These are phyloP conservation scores for Myopa testacea DNA, from an alignment of 2,888 invertebrate genomes.

Conservation along the genomic window DNA sequence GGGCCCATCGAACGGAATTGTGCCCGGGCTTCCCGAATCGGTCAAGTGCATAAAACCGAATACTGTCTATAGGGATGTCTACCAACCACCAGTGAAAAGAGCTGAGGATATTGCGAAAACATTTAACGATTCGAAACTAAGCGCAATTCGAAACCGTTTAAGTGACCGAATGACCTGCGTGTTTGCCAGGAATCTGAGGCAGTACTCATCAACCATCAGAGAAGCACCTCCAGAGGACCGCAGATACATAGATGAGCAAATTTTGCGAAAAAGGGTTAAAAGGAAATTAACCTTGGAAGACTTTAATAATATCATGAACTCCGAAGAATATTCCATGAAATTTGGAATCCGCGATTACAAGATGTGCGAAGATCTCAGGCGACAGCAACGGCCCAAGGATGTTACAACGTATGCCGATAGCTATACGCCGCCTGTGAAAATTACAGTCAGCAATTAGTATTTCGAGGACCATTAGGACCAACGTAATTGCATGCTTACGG, in stretches of 20 bases:
- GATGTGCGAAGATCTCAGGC: neutral
- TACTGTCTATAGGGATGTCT: slow-evolving; percentile 7
- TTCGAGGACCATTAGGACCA: too few relatives aligned
- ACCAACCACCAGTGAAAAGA: neutral
- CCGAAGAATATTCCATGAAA: neutral
- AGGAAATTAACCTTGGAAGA: neutral
- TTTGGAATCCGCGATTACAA: slow-evolving; percentile 11
- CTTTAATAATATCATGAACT: neutral
- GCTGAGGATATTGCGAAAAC: neutral
- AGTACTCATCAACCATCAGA: slow-evolving; percentile 1
- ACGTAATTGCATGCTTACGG: too few relatives aligned
- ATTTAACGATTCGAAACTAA: slow-evolving; percentile 5
- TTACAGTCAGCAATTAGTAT: neutral
- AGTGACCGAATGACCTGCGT: neutral
- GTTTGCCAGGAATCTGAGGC: neutral
- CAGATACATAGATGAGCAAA: neutral
- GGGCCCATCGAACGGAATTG: slow-evolving; percentile 3
- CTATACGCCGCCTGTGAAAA: neutral
- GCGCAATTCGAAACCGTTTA: neutral
- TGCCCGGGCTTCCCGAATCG: slow-evolving; percentile 1
- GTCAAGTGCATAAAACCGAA: neutral
- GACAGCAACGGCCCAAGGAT: neutral
- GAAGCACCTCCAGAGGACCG: neutral
- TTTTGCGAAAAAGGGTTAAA: neutral
- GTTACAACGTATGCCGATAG: neutral